Conservation (phyloP, 2,888 invertebrate species). For the Rhorus exstirpatorius region DNA sequence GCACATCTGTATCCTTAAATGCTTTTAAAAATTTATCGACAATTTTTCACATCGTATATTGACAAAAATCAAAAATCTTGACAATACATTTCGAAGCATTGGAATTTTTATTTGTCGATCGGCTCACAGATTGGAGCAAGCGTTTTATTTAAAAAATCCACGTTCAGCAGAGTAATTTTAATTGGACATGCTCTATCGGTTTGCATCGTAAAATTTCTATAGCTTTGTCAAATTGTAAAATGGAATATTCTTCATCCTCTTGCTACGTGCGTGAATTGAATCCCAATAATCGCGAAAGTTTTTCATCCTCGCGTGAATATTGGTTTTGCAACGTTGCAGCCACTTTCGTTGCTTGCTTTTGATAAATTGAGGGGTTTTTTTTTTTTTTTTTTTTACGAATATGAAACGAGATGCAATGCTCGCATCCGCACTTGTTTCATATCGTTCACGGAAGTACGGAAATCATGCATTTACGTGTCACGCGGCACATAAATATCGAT, state of each 20-base stretch:
- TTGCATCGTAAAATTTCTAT: conserved; percentile 9
- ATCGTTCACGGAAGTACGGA: conserved; percentile 25
- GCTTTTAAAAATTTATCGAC: background rate
- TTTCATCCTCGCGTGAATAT: conserved; percentile 21
- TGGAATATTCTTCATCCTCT: conserved; percentile 5
- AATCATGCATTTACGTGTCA: conserved; percentile 40
- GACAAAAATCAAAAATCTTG: too few species aligned
- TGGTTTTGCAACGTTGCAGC: conserved; percentile 44
- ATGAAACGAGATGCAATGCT: conserved; percentile 30
- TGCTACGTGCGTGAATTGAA: conserved; percentile 7
- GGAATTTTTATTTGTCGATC: conserved; percentile 1
- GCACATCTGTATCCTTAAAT: too few species aligned
- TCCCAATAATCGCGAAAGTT: conserved; percentile 29
- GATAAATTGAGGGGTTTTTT: conserved; percentile 23
- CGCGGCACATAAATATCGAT: conserved; percentile 21
- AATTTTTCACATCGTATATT: too few species aligned
- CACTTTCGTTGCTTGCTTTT: conserved; percentile 45
- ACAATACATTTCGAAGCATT: background rate
- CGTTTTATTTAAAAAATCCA: background rate
- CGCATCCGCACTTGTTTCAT: background rate
- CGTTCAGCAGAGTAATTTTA: conserved; percentile 9
- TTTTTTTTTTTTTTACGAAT: conserved; percentile 21
- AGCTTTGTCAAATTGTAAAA: conserved; percentile 21
- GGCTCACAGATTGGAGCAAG: conserved; percentile 4
- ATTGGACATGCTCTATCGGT: background rate